Percentiles rank a stretch among this genome's conserved stretches.
These are phyloP conservation scores for Dissostichus mawsoni DNA, from an alignment of 2,113 vertebrate species.

Conservation along the genomic window DNA sequence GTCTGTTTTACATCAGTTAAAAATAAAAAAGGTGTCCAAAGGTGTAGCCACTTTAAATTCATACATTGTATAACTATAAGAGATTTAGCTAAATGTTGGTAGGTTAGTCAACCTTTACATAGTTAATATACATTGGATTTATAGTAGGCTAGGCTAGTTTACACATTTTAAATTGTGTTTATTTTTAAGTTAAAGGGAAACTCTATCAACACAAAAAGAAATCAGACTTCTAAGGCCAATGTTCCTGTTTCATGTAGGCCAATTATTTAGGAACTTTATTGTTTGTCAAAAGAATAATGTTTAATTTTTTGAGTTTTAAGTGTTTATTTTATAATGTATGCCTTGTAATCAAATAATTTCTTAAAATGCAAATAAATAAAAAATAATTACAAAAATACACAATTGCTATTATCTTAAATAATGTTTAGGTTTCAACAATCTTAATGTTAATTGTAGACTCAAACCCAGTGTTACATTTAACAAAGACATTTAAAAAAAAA, in stretches of 20 bases:
- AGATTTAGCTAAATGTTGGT: neutral
- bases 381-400: too few relatives aligned
- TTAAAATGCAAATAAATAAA: too few relatives aligned
- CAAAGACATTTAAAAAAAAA: neutral
- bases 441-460: neutral
- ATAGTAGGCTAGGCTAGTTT: too few relatives aligned
- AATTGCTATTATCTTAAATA: neutral
- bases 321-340: too few relatives aligned
- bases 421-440: too few relatives aligned
- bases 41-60: neutral
- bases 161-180: neutral
- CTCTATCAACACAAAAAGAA: neutral
- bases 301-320: neutral
- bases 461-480: neutral
- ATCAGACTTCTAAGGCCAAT: neutral
- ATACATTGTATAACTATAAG: neutral
- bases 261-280: neutral
- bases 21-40: neutral
- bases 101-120: neutral
- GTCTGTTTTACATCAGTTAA: neutral
- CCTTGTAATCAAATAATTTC: too few relatives aligned
- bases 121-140: neutral
- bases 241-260: neutral
- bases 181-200: neutral
- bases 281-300: neutral